Percentiles rank a stretch among this genome's conserved stretches.
Conservation (phyloP, 2,888 invertebrate species). For the Ypsolopha scabrella region DNA sequence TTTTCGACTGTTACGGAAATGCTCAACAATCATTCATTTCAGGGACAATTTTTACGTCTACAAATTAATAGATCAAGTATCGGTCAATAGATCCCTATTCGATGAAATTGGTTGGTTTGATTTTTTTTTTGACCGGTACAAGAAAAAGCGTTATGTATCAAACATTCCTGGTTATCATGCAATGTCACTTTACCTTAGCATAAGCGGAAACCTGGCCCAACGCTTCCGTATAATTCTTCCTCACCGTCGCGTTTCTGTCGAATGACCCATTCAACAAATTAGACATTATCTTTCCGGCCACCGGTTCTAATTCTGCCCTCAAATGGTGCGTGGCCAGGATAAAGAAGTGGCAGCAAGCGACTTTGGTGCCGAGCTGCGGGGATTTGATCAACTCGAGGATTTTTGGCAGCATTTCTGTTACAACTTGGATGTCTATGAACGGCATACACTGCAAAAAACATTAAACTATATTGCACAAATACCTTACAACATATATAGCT, state of each 20-base stretch:
- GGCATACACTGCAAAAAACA: constrained; percentile 65
- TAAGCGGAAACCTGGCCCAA: constrained; percentile 86
- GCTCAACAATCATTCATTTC: too few species aligned
- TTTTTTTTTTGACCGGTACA: too few species aligned
- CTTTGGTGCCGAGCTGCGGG: constrained; percentile 86
- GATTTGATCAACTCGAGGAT: constrained; percentile 86
- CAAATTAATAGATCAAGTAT: too few species aligned
- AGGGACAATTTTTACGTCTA: too few species aligned
- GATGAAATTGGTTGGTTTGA: too few species aligned
- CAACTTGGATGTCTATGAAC: constrained; percentile 80
- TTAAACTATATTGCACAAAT: not conserved
- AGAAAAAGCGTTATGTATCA: too few species aligned
- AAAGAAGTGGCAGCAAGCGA: constrained; percentile 84
- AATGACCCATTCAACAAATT: constrained; percentile 80
- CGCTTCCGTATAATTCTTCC: constrained; percentile 86
- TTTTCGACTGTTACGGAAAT: too few species aligned
- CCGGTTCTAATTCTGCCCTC: constrained; percentile 63
- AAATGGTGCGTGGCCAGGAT: constrained; percentile 74
- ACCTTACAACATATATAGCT: too few species aligned
- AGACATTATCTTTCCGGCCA: constrained; percentile 70
- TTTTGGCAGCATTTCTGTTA: constrained; percentile 85
- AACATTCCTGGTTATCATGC: too few species aligned
- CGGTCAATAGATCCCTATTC: too few species aligned
- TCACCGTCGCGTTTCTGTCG: constrained; percentile 85
- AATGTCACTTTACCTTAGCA: constrained; percentile 73